Evolutionary conservation across 2,888 invertebrate genomes (phyloP).

Genomic region (Hipparchia sbordonii): DNA sequence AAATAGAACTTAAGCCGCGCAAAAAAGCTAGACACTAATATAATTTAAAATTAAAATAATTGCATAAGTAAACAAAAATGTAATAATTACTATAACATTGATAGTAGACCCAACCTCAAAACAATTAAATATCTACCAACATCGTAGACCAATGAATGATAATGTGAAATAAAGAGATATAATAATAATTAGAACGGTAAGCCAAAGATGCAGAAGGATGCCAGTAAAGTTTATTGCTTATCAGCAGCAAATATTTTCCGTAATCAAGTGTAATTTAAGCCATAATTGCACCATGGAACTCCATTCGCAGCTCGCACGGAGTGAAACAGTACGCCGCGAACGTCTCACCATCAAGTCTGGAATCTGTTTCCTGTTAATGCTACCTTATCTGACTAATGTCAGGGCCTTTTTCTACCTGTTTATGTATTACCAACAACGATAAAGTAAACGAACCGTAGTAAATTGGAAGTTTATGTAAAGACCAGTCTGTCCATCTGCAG

Average conservation of each 20-base stretch:
- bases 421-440: constrained; percentile 1
- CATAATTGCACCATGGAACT: constrained; percentile 11
- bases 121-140: no score
- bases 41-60: no score
- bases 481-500: constrained; percentile 1
- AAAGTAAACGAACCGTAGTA: constrained; percentile 17
- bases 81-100: no score
- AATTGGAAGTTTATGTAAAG: constrained; percentile 17
- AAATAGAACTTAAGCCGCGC: no score
- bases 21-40: no score
- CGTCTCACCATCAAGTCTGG: constrained; percentile 19
- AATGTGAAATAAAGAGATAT: no score
- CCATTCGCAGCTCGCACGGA: constrained; percentile 5
- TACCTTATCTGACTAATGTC: constrained; percentile 9
- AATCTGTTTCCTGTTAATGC: constrained; percentile 23
- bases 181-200: not conserved
- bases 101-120: no score
- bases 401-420: constrained; percentile 11
- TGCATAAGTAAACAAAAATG: no score
- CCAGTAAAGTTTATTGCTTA: not conserved
- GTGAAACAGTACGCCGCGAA: not conserved
- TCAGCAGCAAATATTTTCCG: constrained; percentile 10
- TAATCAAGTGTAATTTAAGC: constrained; percentile 12
- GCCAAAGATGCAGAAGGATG: not conserved
- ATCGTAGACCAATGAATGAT: no score